Evolutionary conservation across 2,113 vertebrate species (phyloP).

Genomic region (Patagioenas fasciata): DNA sequence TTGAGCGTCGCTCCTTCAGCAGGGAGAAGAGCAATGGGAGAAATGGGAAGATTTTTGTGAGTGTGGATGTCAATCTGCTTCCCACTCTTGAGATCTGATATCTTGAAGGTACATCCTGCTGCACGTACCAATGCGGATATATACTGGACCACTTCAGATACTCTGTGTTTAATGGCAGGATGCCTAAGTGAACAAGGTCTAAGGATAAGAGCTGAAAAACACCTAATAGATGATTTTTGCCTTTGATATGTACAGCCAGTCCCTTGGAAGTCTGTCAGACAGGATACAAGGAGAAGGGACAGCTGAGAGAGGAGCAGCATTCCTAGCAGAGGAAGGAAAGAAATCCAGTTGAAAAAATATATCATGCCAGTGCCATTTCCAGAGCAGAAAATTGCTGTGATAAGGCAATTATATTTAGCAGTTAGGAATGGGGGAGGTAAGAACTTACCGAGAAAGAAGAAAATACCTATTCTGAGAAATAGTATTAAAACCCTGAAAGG

Average conservation of each 20-base stretch:
- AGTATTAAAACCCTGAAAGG: neutral
- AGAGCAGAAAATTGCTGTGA: neutral
- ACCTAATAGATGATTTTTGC: neutral
- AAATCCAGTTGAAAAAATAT: neutral
- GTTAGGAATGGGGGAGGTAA: neutral
- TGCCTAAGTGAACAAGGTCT: neutral
- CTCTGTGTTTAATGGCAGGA: neutral
- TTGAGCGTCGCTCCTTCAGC: neutral
- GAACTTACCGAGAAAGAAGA: neutral
- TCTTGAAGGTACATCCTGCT: neutral
- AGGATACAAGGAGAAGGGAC: neutral
- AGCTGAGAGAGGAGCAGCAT: neutral
- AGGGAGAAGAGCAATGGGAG: neutral
- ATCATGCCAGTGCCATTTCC: neutral
- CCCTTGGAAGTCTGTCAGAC: neutral
- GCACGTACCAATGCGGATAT: fast-evolving
- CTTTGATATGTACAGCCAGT: neutral
- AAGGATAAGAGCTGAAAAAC: neutral
- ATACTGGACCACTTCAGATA: neutral
- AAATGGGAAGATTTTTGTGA: neutral
- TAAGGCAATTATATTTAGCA: neutral
- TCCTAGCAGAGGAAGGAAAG: neutral
- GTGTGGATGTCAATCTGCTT: neutral
- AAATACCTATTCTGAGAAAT: neutral
- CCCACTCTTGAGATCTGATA: neutral